A percentile compares a stretch with the other conserved stretches of the same genome.
These are phyloP conservation scores for Carabus problematicus DNA, from an alignment of 2,888 invertebrate species.

Conservation along the genomic window DNA sequence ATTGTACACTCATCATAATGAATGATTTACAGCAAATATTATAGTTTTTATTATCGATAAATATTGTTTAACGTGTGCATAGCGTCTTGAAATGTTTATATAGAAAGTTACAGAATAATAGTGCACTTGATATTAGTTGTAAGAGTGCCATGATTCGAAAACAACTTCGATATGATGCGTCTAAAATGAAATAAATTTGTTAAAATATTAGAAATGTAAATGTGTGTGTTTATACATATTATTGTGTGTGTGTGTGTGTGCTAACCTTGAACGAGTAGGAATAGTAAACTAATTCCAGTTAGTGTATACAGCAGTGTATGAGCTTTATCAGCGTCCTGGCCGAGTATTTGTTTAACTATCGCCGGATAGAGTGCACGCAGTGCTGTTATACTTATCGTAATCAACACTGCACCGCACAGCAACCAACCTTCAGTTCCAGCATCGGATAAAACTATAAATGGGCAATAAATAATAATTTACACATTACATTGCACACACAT, in stretches of 20 bases:
- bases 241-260: conserved; percentile 21
- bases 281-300: conserved; percentile 51
- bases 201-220: neutral
- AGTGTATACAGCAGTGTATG: conserved; percentile 51
- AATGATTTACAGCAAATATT: too few species aligned
- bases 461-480: conserved; percentile 10
- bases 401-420: conserved; percentile 53
- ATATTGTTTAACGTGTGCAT: neutral
- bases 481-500: too few species aligned
- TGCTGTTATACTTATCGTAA: conserved; percentile 53
- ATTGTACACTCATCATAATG: too few species aligned
- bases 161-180: conserved; percentile 53
- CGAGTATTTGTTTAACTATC: conserved; percentile 52
- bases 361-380: conserved; percentile 53
- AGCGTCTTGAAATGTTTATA: neutral
- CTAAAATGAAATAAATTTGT: conserved; percentile 51
- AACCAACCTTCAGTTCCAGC: conserved; percentile 50
- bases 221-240: neutral
- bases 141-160: conserved; percentile 55
- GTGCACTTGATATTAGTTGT: conserved; percentile 55
- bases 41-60: neutral
- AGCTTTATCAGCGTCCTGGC: conserved; percentile 53
- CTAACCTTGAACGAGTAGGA: conserved; percentile 54
- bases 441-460: conserved; percentile 54
- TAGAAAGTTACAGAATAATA: conserved; percentile 55